Percentiles rank a stretch among this genome's conserved stretches.
Conservation (phyloP, 2,113 vertebrate genomes). For the Litocranius walleri region DNA sequence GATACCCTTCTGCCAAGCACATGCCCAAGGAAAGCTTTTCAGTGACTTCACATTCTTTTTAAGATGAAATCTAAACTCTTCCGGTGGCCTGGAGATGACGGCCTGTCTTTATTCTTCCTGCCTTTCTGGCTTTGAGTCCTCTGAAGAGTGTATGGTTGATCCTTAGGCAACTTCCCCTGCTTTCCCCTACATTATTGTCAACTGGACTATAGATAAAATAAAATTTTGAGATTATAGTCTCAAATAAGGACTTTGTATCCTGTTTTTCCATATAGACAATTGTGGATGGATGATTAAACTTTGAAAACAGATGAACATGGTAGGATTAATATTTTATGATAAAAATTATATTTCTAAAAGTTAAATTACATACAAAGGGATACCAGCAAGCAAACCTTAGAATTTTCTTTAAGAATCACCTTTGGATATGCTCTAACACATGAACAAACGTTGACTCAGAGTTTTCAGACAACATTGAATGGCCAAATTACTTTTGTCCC, state of each 20-base stretch:
- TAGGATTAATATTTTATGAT: background rate
- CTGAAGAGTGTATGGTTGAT: background rate
- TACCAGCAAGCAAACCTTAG: background rate
- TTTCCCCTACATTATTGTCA: background rate
- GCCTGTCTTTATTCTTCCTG: background rate
- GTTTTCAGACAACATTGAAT: conserved; percentile 31
- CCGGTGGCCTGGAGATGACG: background rate
- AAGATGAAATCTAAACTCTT: background rate
- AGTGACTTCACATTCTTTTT: background rate
- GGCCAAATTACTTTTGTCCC: conserved; percentile 31
- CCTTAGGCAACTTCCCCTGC: background rate
- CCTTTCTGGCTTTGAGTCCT: background rate
- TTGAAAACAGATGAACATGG: background rate
- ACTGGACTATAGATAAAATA: background rate
- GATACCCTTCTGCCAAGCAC: background rate
- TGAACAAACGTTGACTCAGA: background rate
- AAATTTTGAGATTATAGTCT: background rate
- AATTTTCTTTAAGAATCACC: background rate
- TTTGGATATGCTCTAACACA: background rate
- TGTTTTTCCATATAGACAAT: conserved; percentile 5
- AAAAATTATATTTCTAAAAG: background rate
- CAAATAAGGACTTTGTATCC: background rate
- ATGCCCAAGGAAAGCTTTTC: background rate
- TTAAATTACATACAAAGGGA: background rate
- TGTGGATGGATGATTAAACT: background rate